A percentile compares a stretch with the other conserved stretches of the same genome.
Evolutionary conservation across 1,140 invertebrate genomes (phyloP).

Genomic region (silkworm (Bombyx mori)): DNA sequence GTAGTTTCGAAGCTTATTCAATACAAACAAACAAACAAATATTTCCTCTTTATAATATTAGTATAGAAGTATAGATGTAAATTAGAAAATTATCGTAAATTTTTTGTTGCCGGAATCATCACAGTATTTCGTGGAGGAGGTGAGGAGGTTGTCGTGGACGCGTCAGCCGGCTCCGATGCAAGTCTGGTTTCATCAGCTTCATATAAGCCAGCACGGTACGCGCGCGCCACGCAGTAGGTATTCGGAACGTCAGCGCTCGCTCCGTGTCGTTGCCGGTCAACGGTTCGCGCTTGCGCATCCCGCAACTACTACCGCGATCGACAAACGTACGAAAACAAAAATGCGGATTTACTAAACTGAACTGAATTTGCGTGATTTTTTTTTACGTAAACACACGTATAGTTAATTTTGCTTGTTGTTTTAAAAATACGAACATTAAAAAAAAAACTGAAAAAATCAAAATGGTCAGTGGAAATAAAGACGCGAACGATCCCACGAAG

Average conservation of each 20-base stretch:
- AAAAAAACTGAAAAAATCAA: slow-evolving; percentile 20
- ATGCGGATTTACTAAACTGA: slow-evolving; percentile 30
- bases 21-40: too few species aligned
- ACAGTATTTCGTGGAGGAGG: too few species aligned
- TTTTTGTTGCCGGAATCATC: too few species aligned
- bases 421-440: slow-evolving; percentile 6
- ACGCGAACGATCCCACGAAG: slow-evolving; percentile 48
- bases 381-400: slow-evolving; percentile 18
- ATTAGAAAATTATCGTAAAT: too few species aligned
- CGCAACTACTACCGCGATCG: slow-evolving; percentile 12
- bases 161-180: slow-evolving; percentile 1
- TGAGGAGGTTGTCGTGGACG: neutral
- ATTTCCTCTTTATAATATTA: too few species aligned
- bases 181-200: slow-evolving; percentile 14
- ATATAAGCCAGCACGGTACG: slow-evolving; percentile 39
- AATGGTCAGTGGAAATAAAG: slow-evolving; percentile 66
- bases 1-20: too few species aligned
- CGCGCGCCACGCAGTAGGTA: slow-evolving; percentile 44
- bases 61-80: too few species aligned
- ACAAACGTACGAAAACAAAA: slow-evolving; percentile 22
- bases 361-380: slow-evolving; percentile 22
- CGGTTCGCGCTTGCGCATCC: slow-evolving; percentile 44
- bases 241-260: slow-evolving; percentile 42
- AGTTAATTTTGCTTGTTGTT: neutral
- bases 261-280: slow-evolving; percentile 35